Conservation (phyloP, 2,797 vertebrate species). For the Liparis tanakae region DNA sequence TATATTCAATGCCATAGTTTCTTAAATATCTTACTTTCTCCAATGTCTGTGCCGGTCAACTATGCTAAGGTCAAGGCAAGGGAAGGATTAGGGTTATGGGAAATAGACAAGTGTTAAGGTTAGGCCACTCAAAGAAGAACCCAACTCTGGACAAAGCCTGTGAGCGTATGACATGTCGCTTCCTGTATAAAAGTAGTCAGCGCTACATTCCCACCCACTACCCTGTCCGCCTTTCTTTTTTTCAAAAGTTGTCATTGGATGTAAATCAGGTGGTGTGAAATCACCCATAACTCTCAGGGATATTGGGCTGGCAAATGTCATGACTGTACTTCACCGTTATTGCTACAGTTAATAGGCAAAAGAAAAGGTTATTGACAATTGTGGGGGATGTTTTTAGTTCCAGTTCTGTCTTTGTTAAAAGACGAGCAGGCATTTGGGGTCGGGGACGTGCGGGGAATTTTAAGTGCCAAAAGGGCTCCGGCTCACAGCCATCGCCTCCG, state of each 20-base stretch:
- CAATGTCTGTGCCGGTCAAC: neutral
- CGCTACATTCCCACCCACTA: neutral
- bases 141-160: neutral
- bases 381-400: neutral
- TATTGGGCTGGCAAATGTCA: neutral
- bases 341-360: neutral
- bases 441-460: neutral
- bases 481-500: neutral
- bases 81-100: neutral
- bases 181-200: neutral
- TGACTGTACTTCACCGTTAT: neutral
- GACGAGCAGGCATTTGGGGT: neutral
- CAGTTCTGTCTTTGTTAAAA: constrained; percentile 1
- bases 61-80: neutral
- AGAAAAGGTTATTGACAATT: neutral
- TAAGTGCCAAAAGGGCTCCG: neutral
- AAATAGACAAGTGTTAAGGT: neutral
- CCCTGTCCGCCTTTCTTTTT: neutral
- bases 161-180: neutral
- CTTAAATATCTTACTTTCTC: neutral
- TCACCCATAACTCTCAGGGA: constrained; percentile 4
- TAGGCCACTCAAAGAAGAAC: neutral
- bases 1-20: neutral
- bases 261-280: constrained; percentile 11
- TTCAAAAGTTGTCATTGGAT: neutral